phyloP scores from a whole-genome alignment of 1,140 invertebrate genomes.

The Lepidurus packardi region DNA sequence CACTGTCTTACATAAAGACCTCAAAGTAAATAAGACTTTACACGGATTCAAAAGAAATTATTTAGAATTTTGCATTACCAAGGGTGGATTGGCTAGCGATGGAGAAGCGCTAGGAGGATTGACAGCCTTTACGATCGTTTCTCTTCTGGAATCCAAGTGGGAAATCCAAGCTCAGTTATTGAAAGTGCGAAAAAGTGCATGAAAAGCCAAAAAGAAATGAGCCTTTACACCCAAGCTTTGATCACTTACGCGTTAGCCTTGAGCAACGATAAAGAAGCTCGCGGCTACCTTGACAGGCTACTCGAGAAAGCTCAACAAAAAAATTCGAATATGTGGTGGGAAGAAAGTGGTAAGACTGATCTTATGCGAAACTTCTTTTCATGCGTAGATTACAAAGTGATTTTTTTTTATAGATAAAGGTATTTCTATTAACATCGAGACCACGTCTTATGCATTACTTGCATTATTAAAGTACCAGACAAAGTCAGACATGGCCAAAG shows the following conservation, averaged over 20 bases:
- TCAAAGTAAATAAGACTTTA: conserved; percentile 26
- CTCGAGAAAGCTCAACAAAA: neutral
- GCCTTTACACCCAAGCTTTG: neutral
- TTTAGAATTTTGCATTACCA: neutral
- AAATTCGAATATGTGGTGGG: neutral
- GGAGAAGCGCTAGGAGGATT: conserved; percentile 53
- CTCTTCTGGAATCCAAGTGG: conserved; percentile 53
- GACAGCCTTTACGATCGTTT: conserved; percentile 61
- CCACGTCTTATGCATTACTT: neutral
- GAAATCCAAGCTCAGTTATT: neutral
- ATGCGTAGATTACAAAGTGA: too few species aligned
- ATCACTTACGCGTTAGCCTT: neutral
- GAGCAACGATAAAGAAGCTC: neutral
- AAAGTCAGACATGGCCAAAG: too few species aligned
- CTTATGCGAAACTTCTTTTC: neutral
- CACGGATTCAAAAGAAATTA: neutral
- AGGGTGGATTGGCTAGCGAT: conserved; percentile 47
- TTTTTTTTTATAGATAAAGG: neutral
- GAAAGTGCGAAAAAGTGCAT: neutral
- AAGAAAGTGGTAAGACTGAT: neutral
- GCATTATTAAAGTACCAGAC: neutral
- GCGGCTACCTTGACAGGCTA: neutral
- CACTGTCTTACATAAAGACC: conserved; percentile 21
- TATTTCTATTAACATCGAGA: neutral
- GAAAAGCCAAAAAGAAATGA: neutral